Conservation (phyloP, 2,797 vertebrate genomes). For the Hephaestus fuliginosus region DNA sequence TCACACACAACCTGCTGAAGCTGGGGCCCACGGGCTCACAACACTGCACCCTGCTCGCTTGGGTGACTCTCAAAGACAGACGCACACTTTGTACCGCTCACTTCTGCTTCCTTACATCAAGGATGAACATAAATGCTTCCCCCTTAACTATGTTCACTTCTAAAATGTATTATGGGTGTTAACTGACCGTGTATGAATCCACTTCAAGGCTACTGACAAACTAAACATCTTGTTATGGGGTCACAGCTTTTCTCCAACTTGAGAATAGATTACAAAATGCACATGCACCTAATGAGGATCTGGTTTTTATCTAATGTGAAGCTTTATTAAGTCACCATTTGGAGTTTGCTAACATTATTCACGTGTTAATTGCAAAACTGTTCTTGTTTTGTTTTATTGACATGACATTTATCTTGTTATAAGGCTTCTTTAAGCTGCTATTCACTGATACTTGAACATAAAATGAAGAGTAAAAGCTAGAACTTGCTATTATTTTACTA, state of each 20-base stretch:
- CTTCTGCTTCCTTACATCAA: conserved; percentile 57
- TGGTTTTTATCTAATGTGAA: not conserved
- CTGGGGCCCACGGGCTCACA: conserved; percentile 53
- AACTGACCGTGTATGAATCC: conserved; percentile 64
- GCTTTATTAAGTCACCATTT: not conserved
- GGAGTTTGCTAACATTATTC: not conserved
- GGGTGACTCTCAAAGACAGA: conserved; percentile 72
- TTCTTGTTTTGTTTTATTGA: not conserved
- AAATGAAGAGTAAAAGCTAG: not conserved
- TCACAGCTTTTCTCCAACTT: conserved; percentile 48
- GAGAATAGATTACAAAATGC: conserved; percentile 62
- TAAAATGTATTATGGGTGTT: conserved; percentile 54
- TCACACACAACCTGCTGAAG: conserved; percentile 64
- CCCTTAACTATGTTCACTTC: conserved; percentile 40
- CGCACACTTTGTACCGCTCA: conserved; percentile 48
- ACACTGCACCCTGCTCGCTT: conserved; percentile 55
- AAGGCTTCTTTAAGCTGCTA: not conserved
- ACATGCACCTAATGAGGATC: not conserved
- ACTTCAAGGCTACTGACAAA: conserved; percentile 53
- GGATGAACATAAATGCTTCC: conserved; percentile 49
- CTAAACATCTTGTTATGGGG: conserved; percentile 58
- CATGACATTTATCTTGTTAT: not conserved
- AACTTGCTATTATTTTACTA: not conserved
- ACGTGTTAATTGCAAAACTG: not conserved
- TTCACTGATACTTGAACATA: not conserved